Base-by-base conservation (phyloP, 2,113 vertebrate genomes). In the Collichthys lucidus region DNA sequence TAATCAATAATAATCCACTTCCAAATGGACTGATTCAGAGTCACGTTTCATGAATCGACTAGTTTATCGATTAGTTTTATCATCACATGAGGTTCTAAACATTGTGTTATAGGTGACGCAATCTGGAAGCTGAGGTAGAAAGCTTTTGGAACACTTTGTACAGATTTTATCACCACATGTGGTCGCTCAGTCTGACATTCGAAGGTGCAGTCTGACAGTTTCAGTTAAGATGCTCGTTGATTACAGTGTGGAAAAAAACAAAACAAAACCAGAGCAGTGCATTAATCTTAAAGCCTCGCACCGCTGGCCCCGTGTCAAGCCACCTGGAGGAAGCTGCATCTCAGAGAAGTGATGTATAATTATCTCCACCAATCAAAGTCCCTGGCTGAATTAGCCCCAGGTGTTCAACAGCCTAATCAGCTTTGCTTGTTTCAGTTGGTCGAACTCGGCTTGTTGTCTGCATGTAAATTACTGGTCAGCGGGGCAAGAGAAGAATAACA, bases 381-480 rank as follows among this genome's bases (percentile, higher is more conserved):
- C 4, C 53, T 12, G 40, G 20, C 29, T 68, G 19, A 85, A 77
- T 63, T 62, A 77, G 50, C 79, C 80, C 35, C 50, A 79, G 67
- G 77, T 87, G 75, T 71, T 73, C 20, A 78, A 24, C 12, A 5
- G 42, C 59, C 50, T 78, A 85, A 84, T 84, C 64, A 61, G 79
- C 73, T 47, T 67, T 59, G 61, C 49, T 42, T 67, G n/a, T 81
- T 88, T 86, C 73, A 83, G 56, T 77, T 67, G 74, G 76, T 85
- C 11, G 46, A 83, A 53, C 81, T 71, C 47, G 35, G 80, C 72
- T 82, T 80, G 65, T 73, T 84, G 64, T 52, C 50, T 74, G 78
- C 72, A 79, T 88, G 77, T 87, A 74, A 88, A 90, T 90, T 7
- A 49, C 26, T 80, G 62, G 67, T 71, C 31, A 66, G 44, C 56